A percentile compares a stretch with the other conserved stretches of the same genome.
Evolutionary conservation across 2,113 vertebrate species (phyloP).

Genomic region (Eubucco bourcierii): DNA sequence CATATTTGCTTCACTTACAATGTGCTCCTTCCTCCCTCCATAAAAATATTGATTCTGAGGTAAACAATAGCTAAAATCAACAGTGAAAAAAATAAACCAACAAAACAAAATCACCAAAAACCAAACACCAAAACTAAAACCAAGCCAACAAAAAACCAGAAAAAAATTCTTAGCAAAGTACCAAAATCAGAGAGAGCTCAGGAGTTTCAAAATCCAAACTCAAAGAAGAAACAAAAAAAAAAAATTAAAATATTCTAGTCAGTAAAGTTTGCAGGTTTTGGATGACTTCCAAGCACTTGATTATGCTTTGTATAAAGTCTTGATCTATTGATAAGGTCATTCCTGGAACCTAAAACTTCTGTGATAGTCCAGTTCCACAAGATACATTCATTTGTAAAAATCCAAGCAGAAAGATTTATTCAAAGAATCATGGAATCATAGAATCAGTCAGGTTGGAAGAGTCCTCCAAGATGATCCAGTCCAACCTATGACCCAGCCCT

Average conservation of each 20-base stretch:
- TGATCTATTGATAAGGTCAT: not conserved
- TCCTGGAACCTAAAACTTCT: not conserved
- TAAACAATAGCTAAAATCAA: not conserved
- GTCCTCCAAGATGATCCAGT: too few relatives aligned
- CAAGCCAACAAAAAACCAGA: not conserved
- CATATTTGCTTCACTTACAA: not conserved
- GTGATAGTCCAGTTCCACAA: not conserved
- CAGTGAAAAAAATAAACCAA: not conserved
- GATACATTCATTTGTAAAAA: not conserved
- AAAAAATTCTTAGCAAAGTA: not conserved
- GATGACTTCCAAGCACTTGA: not conserved
- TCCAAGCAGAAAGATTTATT: not conserved
- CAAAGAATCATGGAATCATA: too few relatives aligned
- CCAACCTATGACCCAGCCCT: too few relatives aligned
- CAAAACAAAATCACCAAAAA: not conserved
- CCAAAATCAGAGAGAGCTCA: not conserved
- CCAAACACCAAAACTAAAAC: too few relatives aligned
- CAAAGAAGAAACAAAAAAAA: not conserved
- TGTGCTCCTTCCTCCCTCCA: not conserved
- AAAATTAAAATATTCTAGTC: not conserved
- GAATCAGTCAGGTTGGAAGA: too few relatives aligned
- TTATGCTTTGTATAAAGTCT: not conserved
- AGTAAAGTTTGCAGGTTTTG: not conserved
- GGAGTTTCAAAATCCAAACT: not conserved
- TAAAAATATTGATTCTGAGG: not conserved